Conservation (phyloP, 2,888 invertebrate species). For the Galerucella nymphaeae region DNA sequence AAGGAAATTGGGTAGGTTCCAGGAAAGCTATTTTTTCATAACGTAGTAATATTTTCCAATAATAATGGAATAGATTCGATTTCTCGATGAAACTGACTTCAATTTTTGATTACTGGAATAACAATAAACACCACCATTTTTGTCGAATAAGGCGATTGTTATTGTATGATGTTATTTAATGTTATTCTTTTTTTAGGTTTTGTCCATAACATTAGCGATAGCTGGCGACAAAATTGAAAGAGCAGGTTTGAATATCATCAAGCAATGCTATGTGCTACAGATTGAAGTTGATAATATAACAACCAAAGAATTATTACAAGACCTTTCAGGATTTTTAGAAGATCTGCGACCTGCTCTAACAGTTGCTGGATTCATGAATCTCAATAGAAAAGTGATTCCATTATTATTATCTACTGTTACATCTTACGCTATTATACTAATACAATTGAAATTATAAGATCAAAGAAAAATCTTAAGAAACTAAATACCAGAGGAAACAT, state of each 20-base stretch:
- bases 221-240: constrained; percentile 16
- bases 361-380: background rate
- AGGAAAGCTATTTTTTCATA: no score
- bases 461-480: no score
- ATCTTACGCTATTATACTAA: constrained; percentile 15
- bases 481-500: background rate
- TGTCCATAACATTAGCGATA: background rate
- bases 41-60: no score
- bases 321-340: constrained; percentile 9
- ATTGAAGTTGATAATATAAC: background rate
- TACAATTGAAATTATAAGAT: constrained; percentile 2
- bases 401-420: constrained; percentile 3
- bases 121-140: no score
- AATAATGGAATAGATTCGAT: no score
- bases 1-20: no score
- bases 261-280: constrained; percentile 1
- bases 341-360: constrained; percentile 10
- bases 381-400: constrained; percentile 5
- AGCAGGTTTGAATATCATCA: background rate
- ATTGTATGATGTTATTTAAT: no score
- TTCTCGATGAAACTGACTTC: no score
- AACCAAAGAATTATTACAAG: background rate
- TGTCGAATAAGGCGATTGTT: background rate
- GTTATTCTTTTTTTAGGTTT: background rate
- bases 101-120: no score